phyloP scores from a whole-genome alignment of 2,888 invertebrate species.

The Cephonodes hylas region DNA sequence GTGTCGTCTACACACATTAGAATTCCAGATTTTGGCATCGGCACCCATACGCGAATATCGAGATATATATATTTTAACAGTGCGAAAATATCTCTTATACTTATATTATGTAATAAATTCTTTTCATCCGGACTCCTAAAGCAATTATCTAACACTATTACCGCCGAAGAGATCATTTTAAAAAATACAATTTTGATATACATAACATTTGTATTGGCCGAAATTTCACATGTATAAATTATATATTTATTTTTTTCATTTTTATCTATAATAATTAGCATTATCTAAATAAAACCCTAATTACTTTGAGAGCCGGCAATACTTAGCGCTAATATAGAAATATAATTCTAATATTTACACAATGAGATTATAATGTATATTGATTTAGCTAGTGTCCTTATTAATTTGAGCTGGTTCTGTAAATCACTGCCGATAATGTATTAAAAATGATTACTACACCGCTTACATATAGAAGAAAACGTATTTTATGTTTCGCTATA shows the following conservation, averaged over 20 bases:
- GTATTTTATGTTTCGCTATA: constrained; percentile 14
- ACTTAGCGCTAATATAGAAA: constrained; percentile 63
- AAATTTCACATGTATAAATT: constrained; percentile 70
- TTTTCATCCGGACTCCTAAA: constrained; percentile 79
- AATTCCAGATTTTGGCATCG: constrained; percentile 34
- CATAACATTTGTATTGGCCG: constrained; percentile 75
- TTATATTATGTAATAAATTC: constrained; percentile 75
- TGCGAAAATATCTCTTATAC: constrained; percentile 79
- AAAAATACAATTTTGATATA: constrained; percentile 80
- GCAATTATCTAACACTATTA: constrained; percentile 73
- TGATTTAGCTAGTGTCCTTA: constrained; percentile 77
- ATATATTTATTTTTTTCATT: constrained; percentile 54
- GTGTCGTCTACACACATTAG: not conserved
- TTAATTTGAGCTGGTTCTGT: constrained; percentile 74
- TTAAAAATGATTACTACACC: constrained; percentile 43
- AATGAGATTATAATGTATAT: constrained; percentile 77
- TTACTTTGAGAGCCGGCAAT: constrained; percentile 81
- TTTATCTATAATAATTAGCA: constrained; percentile 53
- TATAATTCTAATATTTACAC: constrained; percentile 76
- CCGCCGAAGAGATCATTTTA: constrained; percentile 78
- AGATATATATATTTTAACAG: constrained; percentile 69
- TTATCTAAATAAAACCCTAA: constrained; percentile 72
- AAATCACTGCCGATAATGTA: constrained; percentile 43
- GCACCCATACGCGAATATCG: constrained; percentile 50
- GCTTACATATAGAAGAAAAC: constrained; percentile 37